Conservation (phyloP, 2,888 invertebrate species). For the Mongoloraphidia duomilia region DNA sequence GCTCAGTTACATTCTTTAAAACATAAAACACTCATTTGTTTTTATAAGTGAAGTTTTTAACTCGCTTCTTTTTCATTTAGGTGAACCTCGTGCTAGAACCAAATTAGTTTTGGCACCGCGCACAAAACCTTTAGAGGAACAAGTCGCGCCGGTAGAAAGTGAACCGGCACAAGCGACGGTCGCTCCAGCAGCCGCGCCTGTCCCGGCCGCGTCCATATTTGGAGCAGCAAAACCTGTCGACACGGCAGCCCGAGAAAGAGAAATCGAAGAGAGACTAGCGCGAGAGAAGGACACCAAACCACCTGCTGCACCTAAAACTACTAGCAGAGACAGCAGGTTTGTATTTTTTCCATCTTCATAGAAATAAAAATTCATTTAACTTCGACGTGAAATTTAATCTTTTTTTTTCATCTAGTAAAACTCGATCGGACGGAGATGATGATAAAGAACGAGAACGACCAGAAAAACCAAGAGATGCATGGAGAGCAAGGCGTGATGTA, state of each 20-base stretch:
- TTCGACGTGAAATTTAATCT: neutral
- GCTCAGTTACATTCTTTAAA: neutral
- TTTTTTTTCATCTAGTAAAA: neutral
- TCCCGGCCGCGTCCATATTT: slow-evolving; percentile 64
- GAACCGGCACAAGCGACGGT: slow-evolving; percentile 25
- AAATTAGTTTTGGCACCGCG: slow-evolving; percentile 69
- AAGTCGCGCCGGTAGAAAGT: slow-evolving; percentile 27
- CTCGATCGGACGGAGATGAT: neutral
- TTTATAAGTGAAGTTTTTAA: neutral
- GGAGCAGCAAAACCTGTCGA: slow-evolving; percentile 94
- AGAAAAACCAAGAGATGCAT: slow-evolving; percentile 10
- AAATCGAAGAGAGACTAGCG: slow-evolving; percentile 78
- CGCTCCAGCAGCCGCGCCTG: slow-evolving; percentile 31
- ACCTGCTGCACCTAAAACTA: neutral
- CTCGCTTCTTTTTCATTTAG: slow-evolving; percentile 19
- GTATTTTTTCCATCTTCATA: neutral
- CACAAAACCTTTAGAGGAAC: slow-evolving; percentile 51
- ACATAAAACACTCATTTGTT: neutral
- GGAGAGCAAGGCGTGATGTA: neutral
- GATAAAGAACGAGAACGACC: neutral
- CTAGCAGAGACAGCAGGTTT: slow-evolving; percentile 2
- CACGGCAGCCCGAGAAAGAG: slow-evolving; percentile 75
- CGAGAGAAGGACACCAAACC: slow-evolving; percentile 36
- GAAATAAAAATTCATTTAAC: neutral
- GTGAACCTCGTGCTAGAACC: slow-evolving; percentile 53